Conservation (phyloP, 2,888 invertebrate species). For the Cheilosia impressa region DNA sequence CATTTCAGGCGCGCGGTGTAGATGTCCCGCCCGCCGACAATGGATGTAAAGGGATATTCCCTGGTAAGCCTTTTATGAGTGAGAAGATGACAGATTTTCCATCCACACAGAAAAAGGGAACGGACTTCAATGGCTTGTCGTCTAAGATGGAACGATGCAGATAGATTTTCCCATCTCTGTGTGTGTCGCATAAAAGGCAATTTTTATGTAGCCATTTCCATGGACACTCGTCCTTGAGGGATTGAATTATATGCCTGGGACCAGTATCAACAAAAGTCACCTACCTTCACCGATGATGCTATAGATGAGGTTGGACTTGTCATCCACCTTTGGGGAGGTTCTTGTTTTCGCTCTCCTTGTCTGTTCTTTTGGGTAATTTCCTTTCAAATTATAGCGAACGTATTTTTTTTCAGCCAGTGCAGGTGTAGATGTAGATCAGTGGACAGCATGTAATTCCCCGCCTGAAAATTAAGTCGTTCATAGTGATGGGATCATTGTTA, state of each 20-base stretch:
- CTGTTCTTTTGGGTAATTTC: neutral
- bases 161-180: slow-evolving; percentile 4
- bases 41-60: slow-evolving; percentile 4
- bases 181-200: neutral
- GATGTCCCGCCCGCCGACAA: neutral
- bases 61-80: slow-evolving; percentile 48
- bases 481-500: slow-evolving; percentile 4
- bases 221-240: slow-evolving; percentile 33
- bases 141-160: slow-evolving; percentile 51
- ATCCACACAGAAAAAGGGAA: slow-evolving; percentile 4
- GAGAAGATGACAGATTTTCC: slow-evolving; percentile 35
- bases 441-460: slow-evolving; percentile 35
- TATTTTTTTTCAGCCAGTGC: neutral
- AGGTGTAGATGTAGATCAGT: slow-evolving; percentile 4
- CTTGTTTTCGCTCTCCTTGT: neutral
- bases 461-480: slow-evolving; percentile 35
- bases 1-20: slow-evolving; percentile 23
- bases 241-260: slow-evolving; percentile 34
- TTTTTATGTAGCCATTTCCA: slow-evolving; percentile 12
- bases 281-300: slow-evolving; percentile 6
- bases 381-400: slow-evolving; percentile 17
- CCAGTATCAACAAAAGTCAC: slow-evolving; percentile 8
- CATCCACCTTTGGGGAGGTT: slow-evolving; percentile 4
- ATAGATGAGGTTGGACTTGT: slow-evolving; percentile 14
- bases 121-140: slow-evolving; percentile 38